Conservation (phyloP, 2,113 vertebrate genomes). For the Psilopogon haemacephalus region DNA sequence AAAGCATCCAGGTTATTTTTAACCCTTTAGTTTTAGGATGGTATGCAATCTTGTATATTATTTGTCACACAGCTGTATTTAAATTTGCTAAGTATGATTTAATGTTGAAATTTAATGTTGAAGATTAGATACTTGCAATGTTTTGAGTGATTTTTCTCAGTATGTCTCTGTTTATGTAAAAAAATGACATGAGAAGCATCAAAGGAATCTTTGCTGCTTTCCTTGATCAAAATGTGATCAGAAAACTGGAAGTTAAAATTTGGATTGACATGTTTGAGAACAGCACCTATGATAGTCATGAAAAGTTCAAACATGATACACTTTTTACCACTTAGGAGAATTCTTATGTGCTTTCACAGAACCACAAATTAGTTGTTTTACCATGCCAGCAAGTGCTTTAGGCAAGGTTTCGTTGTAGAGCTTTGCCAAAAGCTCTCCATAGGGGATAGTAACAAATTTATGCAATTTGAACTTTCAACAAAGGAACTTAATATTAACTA, state of each 20-base stretch:
- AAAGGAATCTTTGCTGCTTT: background rate
- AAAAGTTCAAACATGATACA: background rate
- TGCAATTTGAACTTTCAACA: background rate
- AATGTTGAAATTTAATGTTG: background rate
- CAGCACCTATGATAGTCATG: background rate
- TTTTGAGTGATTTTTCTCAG: background rate
- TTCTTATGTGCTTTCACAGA: background rate
- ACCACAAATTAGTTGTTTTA: background rate
- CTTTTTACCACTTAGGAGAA: background rate
- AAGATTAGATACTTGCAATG: background rate
- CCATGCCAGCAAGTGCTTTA: background rate
- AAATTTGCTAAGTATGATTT: background rate
- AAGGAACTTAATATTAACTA: background rate
- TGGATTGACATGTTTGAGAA: background rate
- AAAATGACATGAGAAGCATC: background rate
- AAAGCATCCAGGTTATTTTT: background rate
- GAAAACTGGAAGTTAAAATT: background rate
- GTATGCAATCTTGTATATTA: background rate
- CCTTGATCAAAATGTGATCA: background rate
- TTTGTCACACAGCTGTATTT: background rate
- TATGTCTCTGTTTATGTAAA: background rate
- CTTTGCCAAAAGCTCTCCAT: background rate
- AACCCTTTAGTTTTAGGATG: background rate
- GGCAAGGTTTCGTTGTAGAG: background rate
- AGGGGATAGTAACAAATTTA: background rate